These are phyloP conservation scores for Serripes groenlandicus DNA, from an alignment of 2,888 invertebrate species.

Conservation along the genomic window DNA sequence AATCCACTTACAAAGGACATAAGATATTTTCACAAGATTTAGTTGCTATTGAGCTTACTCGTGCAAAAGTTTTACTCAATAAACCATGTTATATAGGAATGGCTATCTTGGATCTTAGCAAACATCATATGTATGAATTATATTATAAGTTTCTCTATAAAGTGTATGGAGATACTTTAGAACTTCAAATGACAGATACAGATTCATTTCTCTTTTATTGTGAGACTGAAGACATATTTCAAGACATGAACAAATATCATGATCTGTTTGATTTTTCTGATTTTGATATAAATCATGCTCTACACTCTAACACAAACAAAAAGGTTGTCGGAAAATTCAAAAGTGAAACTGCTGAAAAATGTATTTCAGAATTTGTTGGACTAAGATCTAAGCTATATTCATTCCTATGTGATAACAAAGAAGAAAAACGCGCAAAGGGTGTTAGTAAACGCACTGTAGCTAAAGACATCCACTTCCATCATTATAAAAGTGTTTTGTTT, in stretches of 20 bases:
- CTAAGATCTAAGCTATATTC: constrained; percentile 31
- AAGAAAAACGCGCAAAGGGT: constrained; percentile 29
- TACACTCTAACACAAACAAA: constrained; percentile 2
- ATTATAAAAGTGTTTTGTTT: constrained; percentile 30
- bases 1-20: constrained; percentile 23
- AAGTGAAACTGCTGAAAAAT: constrained; percentile 23
- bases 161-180: constrained; percentile 24
- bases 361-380: constrained; percentile 32
- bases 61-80: constrained; percentile 11
- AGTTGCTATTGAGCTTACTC: constrained; percentile 12
- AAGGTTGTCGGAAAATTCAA: constrained; percentile 38
- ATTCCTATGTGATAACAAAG: constrained; percentile 17
- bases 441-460: constrained; percentile 9
- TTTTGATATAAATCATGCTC: constrained; percentile 23
- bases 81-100: constrained; percentile 34
- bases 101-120: constrained; percentile 81
- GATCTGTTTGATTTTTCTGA: constrained; percentile 30
- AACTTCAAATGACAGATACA: constrained; percentile 64
- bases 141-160: constrained; percentile 74
- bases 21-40: constrained; percentile 29
- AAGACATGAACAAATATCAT: constrained; percentile 40
- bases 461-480: constrained; percentile 8
- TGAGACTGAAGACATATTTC: constrained; percentile 47
- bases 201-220: constrained; percentile 43
- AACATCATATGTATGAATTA: constrained; percentile 85